Evolutionary conservation across 2,797 vertebrate genomes (phyloP), one percentile per base, ranked within the genome.

Genomic region (Hafferia zeledoni): DNA sequence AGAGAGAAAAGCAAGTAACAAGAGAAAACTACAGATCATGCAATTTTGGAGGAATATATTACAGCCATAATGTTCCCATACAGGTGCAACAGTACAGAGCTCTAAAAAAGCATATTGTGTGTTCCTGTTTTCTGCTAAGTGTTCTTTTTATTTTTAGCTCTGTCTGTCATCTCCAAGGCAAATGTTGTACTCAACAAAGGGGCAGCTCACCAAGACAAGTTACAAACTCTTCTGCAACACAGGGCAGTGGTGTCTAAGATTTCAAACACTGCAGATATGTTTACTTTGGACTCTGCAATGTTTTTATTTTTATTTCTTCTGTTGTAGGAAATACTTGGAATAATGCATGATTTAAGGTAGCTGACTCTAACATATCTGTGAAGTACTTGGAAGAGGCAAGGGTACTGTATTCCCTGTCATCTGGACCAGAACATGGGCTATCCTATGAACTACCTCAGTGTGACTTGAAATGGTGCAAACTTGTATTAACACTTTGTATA

Each of bases 81-180:
- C 7, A 39, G 39, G 22, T 39, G 14, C 2, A 60, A 33, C 0
- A 0, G 20, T 33, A 49, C 39, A 63, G 64, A 74, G 46, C 71
- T 95, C 79, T 83, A 67, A 84, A 69, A 70, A 91, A 18, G 59
- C 39, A 35, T n/a, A 81, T 88, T 37, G 37, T 78, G 60, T 90
- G 87, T 72, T 88, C 72, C 72, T 87, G 72, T 85, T 91, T 82
- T 81, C 76, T 9, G 20, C 67, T 93, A 49, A 67, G 65, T 63
- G 44, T 64, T 64, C 22, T 44, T 55, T 89, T 67, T 97, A 97
- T 96, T 98, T 98, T 98, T 96, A 98, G 95, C 50, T 35, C 70
- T 79, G 56, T 50, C 60, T 49, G 80, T 87, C 37, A 39, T 83
- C 96, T 95, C 93, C 93, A 94, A 96, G 80, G 72, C 87, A 90